phyloP scores from a whole-genome alignment of 2,113 vertebrate species.

The Scomber colias region DNA sequence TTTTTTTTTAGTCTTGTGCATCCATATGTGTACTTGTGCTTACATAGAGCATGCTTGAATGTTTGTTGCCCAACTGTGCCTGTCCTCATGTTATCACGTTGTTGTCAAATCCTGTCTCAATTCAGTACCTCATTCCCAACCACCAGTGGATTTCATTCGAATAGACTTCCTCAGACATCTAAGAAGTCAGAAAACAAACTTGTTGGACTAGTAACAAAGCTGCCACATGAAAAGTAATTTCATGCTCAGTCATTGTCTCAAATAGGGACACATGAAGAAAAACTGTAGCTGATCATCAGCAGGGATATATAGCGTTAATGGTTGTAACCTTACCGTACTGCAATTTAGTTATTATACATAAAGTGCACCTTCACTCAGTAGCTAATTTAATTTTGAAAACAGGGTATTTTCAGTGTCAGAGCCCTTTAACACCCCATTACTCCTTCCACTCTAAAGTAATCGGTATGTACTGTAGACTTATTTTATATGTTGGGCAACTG shows the following conservation, averaged over 20 bases:
- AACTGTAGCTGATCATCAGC: not conserved
- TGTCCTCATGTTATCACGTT: slow-evolving; percentile 3
- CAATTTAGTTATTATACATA: not conserved
- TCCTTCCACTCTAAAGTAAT: not conserved
- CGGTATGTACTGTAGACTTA: not conserved
- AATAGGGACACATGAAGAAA: not conserved
- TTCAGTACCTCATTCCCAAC: not conserved
- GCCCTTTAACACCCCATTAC: not conserved
- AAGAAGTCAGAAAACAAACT: not conserved
- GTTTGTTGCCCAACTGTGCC: not conserved
- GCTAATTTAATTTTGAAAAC: not conserved
- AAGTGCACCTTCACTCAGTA: not conserved
- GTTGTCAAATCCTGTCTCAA: slow-evolving; percentile 9
- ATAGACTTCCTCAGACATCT: not conserved
- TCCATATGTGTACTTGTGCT: not conserved
- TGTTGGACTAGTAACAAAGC: not conserved
- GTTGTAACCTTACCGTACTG: not conserved
- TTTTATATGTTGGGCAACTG: not conserved
- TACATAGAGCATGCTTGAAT: not conserved
- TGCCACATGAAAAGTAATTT: not conserved
- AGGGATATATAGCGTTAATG: not conserved
- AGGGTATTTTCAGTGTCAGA: not conserved
- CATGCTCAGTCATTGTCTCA: not conserved
- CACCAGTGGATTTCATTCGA: slow-evolving; percentile 14
- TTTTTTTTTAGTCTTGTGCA: not conserved